phyloP scores from a whole-genome alignment of 1,140 invertebrate species.

The Steinernema feltiae region DNA sequence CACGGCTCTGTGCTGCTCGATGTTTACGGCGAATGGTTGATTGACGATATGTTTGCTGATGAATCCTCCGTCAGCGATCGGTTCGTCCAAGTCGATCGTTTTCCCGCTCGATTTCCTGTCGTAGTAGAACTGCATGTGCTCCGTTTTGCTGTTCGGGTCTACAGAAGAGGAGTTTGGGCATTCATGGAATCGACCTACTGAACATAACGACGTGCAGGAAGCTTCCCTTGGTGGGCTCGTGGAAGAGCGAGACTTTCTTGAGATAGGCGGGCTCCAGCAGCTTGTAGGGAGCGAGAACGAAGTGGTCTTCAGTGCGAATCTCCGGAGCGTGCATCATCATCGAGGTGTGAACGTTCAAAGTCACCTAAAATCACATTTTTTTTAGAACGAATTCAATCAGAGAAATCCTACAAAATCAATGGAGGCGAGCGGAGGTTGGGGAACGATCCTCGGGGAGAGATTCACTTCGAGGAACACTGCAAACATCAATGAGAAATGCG shows the following conservation, averaged over 20 bases:
- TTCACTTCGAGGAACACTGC: constrained; percentile 25
- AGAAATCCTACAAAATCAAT: constrained; percentile 39
- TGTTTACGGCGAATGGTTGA: constrained; percentile 24
- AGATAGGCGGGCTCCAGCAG: constrained; percentile 35
- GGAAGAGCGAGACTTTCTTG: constrained; percentile 27
- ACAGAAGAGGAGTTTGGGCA: not conserved
- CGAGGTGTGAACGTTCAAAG: constrained; percentile 41
- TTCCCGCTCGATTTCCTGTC: constrained; percentile 24
- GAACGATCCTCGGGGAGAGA: constrained; percentile 34
- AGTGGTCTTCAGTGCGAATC: constrained; percentile 38
- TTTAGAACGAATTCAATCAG: too few species aligned
- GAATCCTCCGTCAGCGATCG: constrained; percentile 36
- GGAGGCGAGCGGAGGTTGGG: constrained; percentile 33
- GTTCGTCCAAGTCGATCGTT: constrained; percentile 28
- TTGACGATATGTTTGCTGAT: constrained; percentile 32
- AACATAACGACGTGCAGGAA: constrained; percentile 35
- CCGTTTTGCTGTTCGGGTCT: constrained; percentile 31
- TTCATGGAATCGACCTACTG: constrained; percentile 22
- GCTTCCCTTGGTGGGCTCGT: constrained; percentile 30
- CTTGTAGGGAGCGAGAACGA: constrained; percentile 34
- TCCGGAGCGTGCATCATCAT: constrained; percentile 36
- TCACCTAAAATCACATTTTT: constrained; percentile 24
- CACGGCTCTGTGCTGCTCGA: constrained; percentile 29
- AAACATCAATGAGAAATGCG: not conserved
- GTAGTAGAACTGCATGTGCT: constrained; percentile 37